Base-by-base conservation (phyloP, 2,113 vertebrate genomes). In the Patagioenas fasciata region DNA sequence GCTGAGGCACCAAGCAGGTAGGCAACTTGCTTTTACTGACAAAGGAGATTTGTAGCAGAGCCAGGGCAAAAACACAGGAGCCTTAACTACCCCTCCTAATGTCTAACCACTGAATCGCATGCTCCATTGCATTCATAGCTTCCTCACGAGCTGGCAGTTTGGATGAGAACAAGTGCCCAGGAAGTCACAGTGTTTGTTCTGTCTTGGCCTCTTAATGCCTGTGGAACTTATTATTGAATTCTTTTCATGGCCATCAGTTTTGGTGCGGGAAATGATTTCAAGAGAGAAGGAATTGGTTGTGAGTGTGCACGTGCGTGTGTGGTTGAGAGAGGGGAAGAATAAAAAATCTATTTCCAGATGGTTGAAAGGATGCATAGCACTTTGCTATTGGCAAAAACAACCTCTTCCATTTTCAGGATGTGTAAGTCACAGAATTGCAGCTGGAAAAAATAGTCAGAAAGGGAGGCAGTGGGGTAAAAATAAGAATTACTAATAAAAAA, bases 301-400 rank as follows among this genome's bases (percentile, higher is more conserved):
- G 80, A 74, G 72, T 72, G 69, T 57, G 83, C 93, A 95, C 61
- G 77, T 96, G 96, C 2, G 0, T 89, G 70, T 96, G 89, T 89
- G 86, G 61, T 3, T 92, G 86, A 61, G 79, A 89, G 85, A 95
- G 69, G 31, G 90, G 85, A 96, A 91, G 94, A 96, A 95, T 95
- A 92, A 97, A 95, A 95, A 83, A 91, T 85, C 91, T 64, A 83
- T 96, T 97, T 97, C 96, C 96, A 97, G 96, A 97, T 97, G 96
- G 96, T 42, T 96, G 91, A 92, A 93, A 96, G 96, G 95, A 96
- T 94, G 85, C 93, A 74, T 32, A 94, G 95, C 91, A 92, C 96
- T 97, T 93, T 85, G 78, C 86, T 97, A 91, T 96, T 97, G 97
- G 96, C 97, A 97, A 97, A 97, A 97, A 96, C 96, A 97, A 95